Base-by-base conservation (phyloP, 2,113 vertebrate genomes). In the Protobothrops mucrosquamatus region DNA sequence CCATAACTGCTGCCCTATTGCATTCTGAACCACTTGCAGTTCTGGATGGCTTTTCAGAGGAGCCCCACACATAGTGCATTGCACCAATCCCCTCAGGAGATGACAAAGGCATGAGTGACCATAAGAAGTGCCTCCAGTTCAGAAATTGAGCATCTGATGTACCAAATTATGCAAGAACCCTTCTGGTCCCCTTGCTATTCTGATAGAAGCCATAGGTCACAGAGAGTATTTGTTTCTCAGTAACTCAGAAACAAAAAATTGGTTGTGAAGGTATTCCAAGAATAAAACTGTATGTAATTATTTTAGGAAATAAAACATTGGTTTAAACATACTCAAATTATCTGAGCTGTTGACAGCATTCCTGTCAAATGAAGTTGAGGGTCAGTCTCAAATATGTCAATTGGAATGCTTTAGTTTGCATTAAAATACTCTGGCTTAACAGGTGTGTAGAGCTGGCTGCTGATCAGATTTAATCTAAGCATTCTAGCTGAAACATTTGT, bases 401-500 rank as follows among this genome's bases (percentile, higher is more conserved):
- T 61, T 46, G 55, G 23, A 92, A 88, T 89, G n/a, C 69, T 81
- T 89, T 89, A 81, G 61, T 39, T 92, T 92, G 48, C 51, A 55
- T 92, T 54, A 88, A 88, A 89, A 26, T 56, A 89, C 51, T 88
- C 24, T 74, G 87, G 8, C 51, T 92, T 81, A 92, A 92, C 87
- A 92, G 87, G 87, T 92, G 87, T 74, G 57, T 64, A 52, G 57
- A 92, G 46, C 24, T 92, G 85, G 85, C 85, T 88, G 57, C n/a
- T 52, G 46, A 92, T 88, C 91, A 88, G 57, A 48, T 92, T 64
- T 69, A 52, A 85, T 88, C 91, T 88, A 87, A 87, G 48, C 91
- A 59, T 57, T 59, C 91, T 92, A 57, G 48, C 57, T 74, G 48
- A 88, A 92, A 87, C 59, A 92, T 92, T 92, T 89, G 34, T 89